phyloP scores from a whole-genome alignment of 2,113 vertebrate genomes.

The Gobio gobio region DNA sequence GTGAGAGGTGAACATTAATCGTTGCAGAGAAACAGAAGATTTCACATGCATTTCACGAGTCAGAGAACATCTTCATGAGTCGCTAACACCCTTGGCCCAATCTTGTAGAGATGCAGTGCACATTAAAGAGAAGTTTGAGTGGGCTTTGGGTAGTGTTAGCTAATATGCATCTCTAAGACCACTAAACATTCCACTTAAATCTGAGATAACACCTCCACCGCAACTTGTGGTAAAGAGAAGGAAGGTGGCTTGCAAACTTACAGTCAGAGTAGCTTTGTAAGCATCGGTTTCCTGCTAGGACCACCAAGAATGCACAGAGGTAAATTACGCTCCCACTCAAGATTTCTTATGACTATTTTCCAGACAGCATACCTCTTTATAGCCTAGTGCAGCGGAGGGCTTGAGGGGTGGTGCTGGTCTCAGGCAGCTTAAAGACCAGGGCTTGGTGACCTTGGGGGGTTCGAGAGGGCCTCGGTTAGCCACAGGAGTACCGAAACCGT shows the following conservation, averaged over 20 bases:
- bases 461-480: slow-evolving; percentile 87
- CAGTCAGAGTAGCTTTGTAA: not conserved
- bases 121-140: not conserved
- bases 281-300: slow-evolving; percentile 34
- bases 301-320: slow-evolving; percentile 38
- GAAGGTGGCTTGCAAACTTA: not conserved
- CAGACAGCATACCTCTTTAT: slow-evolving; percentile 87
- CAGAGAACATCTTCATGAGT: not conserved
- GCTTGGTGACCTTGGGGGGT: slow-evolving; percentile 91
- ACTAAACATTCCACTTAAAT: slow-evolving; percentile 1
- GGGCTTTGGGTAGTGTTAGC: not conserved
- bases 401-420: slow-evolving; percentile 94
- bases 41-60: slow-evolving; percentile 26
- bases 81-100: not conserved
- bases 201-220: slow-evolving; percentile 12
- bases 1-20: slow-evolving; percentile 52
- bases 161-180: not conserved
- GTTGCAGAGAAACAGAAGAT: slow-evolving; percentile 6
- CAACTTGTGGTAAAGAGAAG: slow-evolving; percentile 38
- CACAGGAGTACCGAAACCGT: slow-evolving; percentile 77
- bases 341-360: slow-evolving; percentile 41
- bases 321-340: slow-evolving; percentile 50
- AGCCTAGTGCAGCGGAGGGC: slow-evolving; percentile 92
- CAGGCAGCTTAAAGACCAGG: slow-evolving; percentile 97
- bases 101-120: not conserved